These are phyloP conservation scores for Perca fluviatilis DNA, from an alignment of 2,113 vertebrate genomes.

Conservation along the genomic window DNA sequence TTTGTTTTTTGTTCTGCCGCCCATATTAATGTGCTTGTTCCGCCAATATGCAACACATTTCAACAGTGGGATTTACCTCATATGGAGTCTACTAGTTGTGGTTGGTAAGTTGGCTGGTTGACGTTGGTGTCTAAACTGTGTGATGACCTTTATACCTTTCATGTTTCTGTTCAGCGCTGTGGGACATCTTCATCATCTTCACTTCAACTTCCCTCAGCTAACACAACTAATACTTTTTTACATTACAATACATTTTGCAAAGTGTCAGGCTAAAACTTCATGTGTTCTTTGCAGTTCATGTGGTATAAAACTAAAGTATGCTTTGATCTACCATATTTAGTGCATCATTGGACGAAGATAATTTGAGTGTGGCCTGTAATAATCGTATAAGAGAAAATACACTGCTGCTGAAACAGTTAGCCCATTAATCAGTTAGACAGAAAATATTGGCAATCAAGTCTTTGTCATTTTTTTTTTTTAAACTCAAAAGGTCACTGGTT, in stretches of 20 bases:
- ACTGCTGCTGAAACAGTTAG: not conserved
- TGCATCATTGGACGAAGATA: not conserved
- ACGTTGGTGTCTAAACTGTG: not conserved
- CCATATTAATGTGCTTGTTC: slow-evolving; percentile 98
- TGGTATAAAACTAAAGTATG: not conserved
- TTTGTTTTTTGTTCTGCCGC: slow-evolving; percentile 97
- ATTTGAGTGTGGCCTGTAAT: not conserved
- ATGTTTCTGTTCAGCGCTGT: not conserved
- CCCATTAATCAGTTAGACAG: not conserved
- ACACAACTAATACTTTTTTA: not conserved
- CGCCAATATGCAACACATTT: slow-evolving; percentile 96
- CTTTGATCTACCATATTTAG: too few relatives aligned
- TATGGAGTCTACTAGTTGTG: slow-evolving; percentile 96
- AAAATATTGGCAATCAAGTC: not conserved
- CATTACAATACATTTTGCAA: too few relatives aligned
- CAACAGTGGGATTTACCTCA: slow-evolving; percentile 99
- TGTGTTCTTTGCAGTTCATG: not conserved
- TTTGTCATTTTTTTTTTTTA: not conserved
- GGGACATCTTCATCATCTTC: not conserved
- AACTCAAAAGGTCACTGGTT: not conserved
- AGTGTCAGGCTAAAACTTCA: not conserved
- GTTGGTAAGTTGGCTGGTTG: slow-evolving; percentile 92
- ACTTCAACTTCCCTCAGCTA: not conserved
- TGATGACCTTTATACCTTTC: slow-evolving; percentile 24
- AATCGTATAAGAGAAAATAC: not conserved